A percentile compares a stretch with the other conserved stretches of the same genome.
Conservation (phyloP, 23 tunicate genomes). For the Styela plicata region DNA sequence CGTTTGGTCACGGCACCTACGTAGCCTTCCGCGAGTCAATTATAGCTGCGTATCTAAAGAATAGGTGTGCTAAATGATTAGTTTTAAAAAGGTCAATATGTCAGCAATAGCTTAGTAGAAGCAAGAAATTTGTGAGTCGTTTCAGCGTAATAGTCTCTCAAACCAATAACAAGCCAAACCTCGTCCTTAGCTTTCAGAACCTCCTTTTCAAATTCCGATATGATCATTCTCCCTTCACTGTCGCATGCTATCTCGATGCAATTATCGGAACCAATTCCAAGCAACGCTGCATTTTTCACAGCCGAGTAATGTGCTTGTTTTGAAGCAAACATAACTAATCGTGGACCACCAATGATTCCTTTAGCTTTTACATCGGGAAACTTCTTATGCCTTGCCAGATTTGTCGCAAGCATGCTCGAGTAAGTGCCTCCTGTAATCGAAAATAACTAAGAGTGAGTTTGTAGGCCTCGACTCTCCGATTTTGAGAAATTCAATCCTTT, state of each 20-base stretch:
- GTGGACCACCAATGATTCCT: conserved; percentile 42
- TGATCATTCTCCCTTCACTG: conserved; percentile 57
- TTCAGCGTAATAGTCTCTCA: too few species aligned
- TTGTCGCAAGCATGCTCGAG: conserved; percentile 65
- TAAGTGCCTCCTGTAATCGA: conserved; percentile 50
- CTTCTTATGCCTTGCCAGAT: conserved; percentile 46
- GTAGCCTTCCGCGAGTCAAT: too few species aligned
- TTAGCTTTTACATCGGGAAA: conserved; percentile 54
- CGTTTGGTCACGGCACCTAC: too few species aligned
- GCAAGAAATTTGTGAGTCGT: too few species aligned
- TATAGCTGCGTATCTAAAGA: too few species aligned
- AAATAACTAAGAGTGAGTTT: too few species aligned
- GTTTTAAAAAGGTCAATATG: too few species aligned
- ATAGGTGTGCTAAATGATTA: too few species aligned
- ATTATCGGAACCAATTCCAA: conserved; percentile 58
- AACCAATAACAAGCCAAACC: too few species aligned
- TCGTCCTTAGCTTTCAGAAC: conserved; percentile 24
- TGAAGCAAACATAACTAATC: conserved; percentile 34
- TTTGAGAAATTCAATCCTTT: too few species aligned
- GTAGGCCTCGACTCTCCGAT: too few species aligned
- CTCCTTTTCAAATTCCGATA: conserved; percentile 48
- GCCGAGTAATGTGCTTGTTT: conserved; percentile 79
- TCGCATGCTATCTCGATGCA: conserved; percentile 54
- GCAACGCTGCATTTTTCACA: conserved; percentile 48
- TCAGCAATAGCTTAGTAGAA: too few species aligned